Base-by-base conservation (phyloP, 2,888 invertebrate genomes). In the Lottia gigantea region DNA sequence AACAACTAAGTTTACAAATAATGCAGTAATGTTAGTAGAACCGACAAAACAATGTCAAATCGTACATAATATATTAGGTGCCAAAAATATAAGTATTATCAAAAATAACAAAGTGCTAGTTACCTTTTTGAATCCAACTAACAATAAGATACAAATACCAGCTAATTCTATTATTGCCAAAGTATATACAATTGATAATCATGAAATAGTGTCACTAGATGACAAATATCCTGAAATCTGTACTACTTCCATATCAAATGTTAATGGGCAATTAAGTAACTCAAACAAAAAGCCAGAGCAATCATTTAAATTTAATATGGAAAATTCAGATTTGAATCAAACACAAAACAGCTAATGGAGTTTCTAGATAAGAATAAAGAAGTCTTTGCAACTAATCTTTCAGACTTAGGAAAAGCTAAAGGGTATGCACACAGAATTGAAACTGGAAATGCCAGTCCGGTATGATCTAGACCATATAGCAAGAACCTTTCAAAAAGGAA, bases 381-480 rank as follows among this genome's bases (percentile, higher is more conserved):
- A 6, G 19, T 49, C 6, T 49, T 49, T 49, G 49, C 49, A 49
- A 49, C 12, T n/a, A 49, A 49, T 49, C 49, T 49, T n/a, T 4
- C 49, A 49, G 49, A 49, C 16, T 15, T 49, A 49, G 49, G 49
- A 16, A 49, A 49, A 49, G 49, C 49, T n/a, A 49, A 49, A 49
- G 49, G 49, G 49, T 49, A 49, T 15, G 19, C 19, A 19, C 49
- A 49, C 49, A 49, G 19, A 49, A 49, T 49, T 49, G 19, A 11
- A 6, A 49, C 49, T 11, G n/a, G n/a, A 16, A 47, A 47, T 47
- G 47, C 47, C 14, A 2, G 3, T 4, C 47, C 47, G 2, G n/a
- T 47, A 16, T 4, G 47, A 47, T 47, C 47, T 16, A 14, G 47
- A n/a, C 47, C n/a, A 47, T 47, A 47, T 47, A 47, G 47, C 47